phyloP scores from a whole-genome alignment of 2,888 invertebrate genomes.

The Stenoptilia bipunctidactyla region DNA sequence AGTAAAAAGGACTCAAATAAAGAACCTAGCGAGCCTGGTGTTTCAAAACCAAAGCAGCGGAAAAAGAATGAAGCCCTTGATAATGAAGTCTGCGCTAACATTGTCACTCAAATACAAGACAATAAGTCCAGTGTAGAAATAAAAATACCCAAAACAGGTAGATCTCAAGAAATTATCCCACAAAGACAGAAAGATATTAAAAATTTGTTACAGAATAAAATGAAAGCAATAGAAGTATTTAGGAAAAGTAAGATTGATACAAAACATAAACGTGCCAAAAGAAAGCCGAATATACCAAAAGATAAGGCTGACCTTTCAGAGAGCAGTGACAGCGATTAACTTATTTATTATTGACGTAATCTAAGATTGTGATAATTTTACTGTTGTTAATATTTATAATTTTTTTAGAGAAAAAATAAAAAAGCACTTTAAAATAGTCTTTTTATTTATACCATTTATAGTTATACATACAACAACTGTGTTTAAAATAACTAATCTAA shows the following conservation, averaged over 20 bases:
- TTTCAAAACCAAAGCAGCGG: constrained; percentile 17
- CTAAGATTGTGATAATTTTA: too few species aligned
- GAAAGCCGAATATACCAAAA: constrained; percentile 57
- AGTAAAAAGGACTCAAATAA: constrained; percentile 22
- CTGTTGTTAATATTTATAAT: too few species aligned
- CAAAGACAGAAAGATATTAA: constrained; percentile 78
- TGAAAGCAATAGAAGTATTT: constrained; percentile 81
- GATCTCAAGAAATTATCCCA: constrained; percentile 75
- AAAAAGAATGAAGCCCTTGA: constrained; percentile 21
- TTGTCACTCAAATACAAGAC: constrained; percentile 30
- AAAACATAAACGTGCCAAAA: constrained; percentile 55
- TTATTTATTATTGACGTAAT: constrained; percentile 16
- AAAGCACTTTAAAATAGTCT: constrained; percentile 44
- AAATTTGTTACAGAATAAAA: constrained; percentile 75
- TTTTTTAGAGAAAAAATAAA: too few species aligned
- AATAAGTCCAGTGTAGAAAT: constrained; percentile 33
- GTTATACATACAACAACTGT: too few species aligned
- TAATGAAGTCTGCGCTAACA: constrained; percentile 32
- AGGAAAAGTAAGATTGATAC: constrained; percentile 75
- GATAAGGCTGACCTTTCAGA: constrained; percentile 77
- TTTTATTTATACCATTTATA: constrained; percentile 35
- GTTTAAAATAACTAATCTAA: too few species aligned
- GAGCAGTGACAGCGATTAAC: constrained; percentile 71
- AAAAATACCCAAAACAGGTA: constrained; percentile 41
- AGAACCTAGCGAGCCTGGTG: not conserved